Percentiles rank a stretch among this genome's conserved stretches.
Conservation (phyloP, 92 coral and sea anemone genomes). For the Actinostola sp. region DNA sequence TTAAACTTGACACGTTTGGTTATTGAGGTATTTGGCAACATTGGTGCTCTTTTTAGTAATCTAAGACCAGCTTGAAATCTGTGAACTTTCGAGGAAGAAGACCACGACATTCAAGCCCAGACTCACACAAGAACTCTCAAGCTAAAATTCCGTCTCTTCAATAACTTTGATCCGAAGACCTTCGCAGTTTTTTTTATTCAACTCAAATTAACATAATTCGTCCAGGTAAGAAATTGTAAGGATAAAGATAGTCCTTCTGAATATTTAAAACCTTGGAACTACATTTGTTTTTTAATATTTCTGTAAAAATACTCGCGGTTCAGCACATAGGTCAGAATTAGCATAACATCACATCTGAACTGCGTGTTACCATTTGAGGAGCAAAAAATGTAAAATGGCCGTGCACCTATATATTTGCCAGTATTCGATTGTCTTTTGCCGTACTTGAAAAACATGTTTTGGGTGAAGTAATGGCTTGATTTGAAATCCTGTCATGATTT, state of each 20-base stretch:
- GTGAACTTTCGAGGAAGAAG: neutral
- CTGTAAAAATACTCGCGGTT: slow-evolving; percentile 36
- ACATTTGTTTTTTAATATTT: slow-evolving; percentile 14
- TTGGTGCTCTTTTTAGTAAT: slow-evolving; percentile 5
- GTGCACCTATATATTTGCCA: neutral
- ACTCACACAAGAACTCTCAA: neutral
- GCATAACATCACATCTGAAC: slow-evolving; percentile 31
- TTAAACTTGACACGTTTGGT: slow-evolving; percentile 7
- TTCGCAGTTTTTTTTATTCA: slow-evolving; percentile 17
- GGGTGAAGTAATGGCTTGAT: too few species aligned
- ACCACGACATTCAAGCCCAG: slow-evolving; percentile 16
- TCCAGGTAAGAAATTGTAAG: slow-evolving; percentile 22
- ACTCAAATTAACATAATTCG: slow-evolving; percentile 11
- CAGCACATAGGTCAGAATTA: slow-evolving; percentile 41
- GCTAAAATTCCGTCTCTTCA: neutral
- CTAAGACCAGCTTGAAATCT: neutral
- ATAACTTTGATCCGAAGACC: slow-evolving; percentile 1
- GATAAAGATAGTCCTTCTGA: slow-evolving; percentile 26
- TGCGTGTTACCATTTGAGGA: slow-evolving; percentile 21
- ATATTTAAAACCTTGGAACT: slow-evolving; percentile 18
- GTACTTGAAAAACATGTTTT: neutral
- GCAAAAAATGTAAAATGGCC: slow-evolving; percentile 17
- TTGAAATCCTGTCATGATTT: too few species aligned
- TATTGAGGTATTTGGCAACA: neutral
- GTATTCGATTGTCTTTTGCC: neutral